Evolutionary conservation across 2,888 invertebrate genomes (phyloP), one percentile per base, ranked within the genome.

Genomic region (Litoditis marina): DNA sequence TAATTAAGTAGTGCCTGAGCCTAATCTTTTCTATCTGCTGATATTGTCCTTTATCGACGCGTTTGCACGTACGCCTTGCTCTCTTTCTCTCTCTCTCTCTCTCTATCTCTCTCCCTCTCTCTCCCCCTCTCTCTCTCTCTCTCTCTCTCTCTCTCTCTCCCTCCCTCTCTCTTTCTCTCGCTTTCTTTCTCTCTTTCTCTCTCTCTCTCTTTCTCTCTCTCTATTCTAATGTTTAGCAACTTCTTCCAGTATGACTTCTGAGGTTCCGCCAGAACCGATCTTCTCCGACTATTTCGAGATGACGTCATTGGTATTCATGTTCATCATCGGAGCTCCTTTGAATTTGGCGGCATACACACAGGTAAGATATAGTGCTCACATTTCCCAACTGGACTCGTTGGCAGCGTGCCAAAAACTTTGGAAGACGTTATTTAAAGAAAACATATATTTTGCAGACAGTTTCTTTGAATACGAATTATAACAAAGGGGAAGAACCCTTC

Each of bases 261-360:
- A 8, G 42, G 4, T 3, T 36, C 80, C 80, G 6, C 82, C 82
- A 13, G 74, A 78, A 53, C 78, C 78, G 32, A 78, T 79, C 25
- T 57, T 66, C n/a, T 71, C 73, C 30, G 82, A 82, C 63, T 82
- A 80, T 61, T 74, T 82, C 56, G 81, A 82, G 60, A 68, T 82
- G 68, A 63, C 64, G 57, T 68, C 77, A 19, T 57, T 77, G 31
- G 64, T 74, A 6, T 36, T 81, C 49, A 68, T 79, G 60, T 82
- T 82, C 59, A 65, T 79, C 19, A 60, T 82, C 53, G 82, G 82
- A 4, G 82, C 78, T n/a, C 82, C 82, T 8, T 65, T 82, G 53
- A 82, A 82, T 62, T 63, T 82, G 47, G 79, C 78, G 11, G 81
- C 82, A 2, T 81, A 74, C 66, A 78, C 78, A 5, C 79, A 82